These are phyloP conservation scores for Nymphalis c-album DNA, from an alignment of 2,888 invertebrate genomes.

Conservation along the genomic window DNA sequence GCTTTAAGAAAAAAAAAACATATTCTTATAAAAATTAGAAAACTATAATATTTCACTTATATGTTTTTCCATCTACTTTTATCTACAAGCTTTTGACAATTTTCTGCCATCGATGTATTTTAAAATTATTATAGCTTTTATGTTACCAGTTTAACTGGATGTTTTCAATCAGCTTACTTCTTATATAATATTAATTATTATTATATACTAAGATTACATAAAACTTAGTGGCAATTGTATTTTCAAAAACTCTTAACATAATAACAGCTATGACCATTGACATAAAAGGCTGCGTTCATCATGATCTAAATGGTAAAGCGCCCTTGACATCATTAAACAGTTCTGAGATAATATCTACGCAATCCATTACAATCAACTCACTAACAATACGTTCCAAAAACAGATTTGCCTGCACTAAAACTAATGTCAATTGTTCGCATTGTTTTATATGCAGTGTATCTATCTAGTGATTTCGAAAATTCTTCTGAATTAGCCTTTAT, in stretches of 20 bases:
- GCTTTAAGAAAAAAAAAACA: too few relatives aligned
- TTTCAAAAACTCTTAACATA: conserved; percentile 26
- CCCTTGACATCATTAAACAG: conserved; percentile 71
- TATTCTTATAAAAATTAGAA: too few relatives aligned
- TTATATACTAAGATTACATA: too few relatives aligned
- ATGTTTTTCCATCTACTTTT: too few relatives aligned
- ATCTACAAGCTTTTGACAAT: too few relatives aligned
- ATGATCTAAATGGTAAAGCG: conserved; percentile 61
- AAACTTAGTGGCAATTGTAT: too few relatives aligned
- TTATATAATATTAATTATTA: too few relatives aligned
- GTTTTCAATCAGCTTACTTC: too few relatives aligned
- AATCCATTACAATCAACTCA: conserved; percentile 60
- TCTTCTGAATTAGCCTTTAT: too few relatives aligned
- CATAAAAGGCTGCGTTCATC: conserved; percentile 52
- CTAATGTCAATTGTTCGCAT: neutral
- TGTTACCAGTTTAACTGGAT: conserved; percentile 5
- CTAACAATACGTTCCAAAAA: conserved; percentile 65
- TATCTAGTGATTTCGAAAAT: too few relatives aligned
- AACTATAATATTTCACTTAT: too few relatives aligned
- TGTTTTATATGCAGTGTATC: neutral
- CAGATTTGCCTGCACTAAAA: conserved; percentile 26
- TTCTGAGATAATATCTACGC: conserved; percentile 66
- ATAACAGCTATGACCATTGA: conserved; percentile 46
- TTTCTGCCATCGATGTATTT: too few relatives aligned
- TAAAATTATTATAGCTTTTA: conserved; percentile 5